Conservation (phyloP, 37 sponge, comb jelly and placozoan species). For the Oscarella lobularis region DNA sequence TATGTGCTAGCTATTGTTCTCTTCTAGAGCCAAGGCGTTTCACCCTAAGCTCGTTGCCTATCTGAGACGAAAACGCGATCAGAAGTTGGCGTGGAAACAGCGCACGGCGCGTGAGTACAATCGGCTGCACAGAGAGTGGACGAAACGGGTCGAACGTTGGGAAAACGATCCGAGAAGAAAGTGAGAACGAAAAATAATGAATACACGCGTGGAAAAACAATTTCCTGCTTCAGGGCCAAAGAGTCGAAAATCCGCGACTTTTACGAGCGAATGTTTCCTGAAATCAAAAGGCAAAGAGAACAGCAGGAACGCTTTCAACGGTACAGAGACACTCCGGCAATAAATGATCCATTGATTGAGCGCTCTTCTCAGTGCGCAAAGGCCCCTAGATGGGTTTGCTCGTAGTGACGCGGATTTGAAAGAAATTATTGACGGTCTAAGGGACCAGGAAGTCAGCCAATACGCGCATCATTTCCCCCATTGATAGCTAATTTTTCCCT, state of each 20-base stretch:
- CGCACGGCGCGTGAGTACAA: neutral
- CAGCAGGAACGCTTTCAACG: neutral
- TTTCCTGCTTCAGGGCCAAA: neutral
- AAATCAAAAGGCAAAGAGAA: neutral
- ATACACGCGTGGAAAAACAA: neutral
- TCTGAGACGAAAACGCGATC: neutral
- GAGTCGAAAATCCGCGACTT: neutral
- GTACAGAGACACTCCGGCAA: no score
- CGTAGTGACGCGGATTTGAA: neutral
- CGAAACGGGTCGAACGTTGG: neutral
- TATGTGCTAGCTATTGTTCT: no score
- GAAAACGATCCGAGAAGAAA: neutral
- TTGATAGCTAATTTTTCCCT: no score
- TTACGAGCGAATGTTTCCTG: slow-evolving; percentile 1
- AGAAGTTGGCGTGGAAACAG: neutral
- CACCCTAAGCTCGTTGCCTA: neutral
- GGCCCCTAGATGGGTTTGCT: neutral
- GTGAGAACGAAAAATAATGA: neutral
- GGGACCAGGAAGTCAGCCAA: neutral
- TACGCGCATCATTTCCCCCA: no score
- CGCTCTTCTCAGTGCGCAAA: neutral
- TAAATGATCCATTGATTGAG: no score
- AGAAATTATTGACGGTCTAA: neutral
- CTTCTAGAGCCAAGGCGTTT: neutral
- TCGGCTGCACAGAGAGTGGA: neutral